phyloP scores from a whole-genome alignment of 1,140 invertebrate species.

The Sogatella furcifera region DNA sequence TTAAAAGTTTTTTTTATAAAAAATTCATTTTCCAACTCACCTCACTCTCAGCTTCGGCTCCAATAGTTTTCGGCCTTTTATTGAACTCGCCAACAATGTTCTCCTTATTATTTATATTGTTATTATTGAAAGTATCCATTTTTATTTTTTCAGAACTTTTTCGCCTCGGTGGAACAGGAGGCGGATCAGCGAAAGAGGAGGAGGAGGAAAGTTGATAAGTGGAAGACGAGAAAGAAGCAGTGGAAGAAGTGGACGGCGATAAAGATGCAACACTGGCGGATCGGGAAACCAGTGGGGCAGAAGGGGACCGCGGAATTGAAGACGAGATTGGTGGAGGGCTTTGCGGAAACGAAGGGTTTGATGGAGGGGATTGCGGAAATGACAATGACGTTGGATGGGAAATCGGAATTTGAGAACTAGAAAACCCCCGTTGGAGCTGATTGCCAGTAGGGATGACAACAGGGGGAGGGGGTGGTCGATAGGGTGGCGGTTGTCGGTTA shows the following conservation, averaged over 20 bases:
- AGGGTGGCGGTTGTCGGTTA: slow-evolving; percentile 46
- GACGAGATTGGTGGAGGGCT: not conserved
- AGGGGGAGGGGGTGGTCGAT: slow-evolving; percentile 33
- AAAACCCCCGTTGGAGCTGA: too few species aligned
- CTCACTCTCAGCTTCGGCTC: slow-evolving; percentile 16
- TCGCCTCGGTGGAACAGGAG: slow-evolving; percentile 44
- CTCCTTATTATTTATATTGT: slow-evolving; percentile 6
- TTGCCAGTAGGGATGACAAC: slow-evolving; percentile 21
- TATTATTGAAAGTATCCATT: not conserved
- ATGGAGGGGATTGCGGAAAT: not conserved
- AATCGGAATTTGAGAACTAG: not conserved
- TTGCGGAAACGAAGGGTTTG: not conserved
- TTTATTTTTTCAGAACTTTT: slow-evolving; percentile 37
- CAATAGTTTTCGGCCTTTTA: slow-evolving; percentile 17
- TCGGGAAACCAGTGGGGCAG: not conserved
- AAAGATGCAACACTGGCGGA: not conserved
- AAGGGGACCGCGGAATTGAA: not conserved
- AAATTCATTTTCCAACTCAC: slow-evolving; percentile 7
- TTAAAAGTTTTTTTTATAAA: too few species aligned
- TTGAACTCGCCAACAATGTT: slow-evolving; percentile 6
- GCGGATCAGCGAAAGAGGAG: slow-evolving; percentile 24
- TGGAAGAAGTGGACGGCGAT: not conserved
- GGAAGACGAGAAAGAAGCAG: slow-evolving; percentile 5
- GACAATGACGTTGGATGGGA: not conserved
- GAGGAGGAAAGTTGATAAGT: not conserved